phyloP scores from a whole-genome alignment of 2,888 invertebrate genomes.

The Vanessa cardui region DNA sequence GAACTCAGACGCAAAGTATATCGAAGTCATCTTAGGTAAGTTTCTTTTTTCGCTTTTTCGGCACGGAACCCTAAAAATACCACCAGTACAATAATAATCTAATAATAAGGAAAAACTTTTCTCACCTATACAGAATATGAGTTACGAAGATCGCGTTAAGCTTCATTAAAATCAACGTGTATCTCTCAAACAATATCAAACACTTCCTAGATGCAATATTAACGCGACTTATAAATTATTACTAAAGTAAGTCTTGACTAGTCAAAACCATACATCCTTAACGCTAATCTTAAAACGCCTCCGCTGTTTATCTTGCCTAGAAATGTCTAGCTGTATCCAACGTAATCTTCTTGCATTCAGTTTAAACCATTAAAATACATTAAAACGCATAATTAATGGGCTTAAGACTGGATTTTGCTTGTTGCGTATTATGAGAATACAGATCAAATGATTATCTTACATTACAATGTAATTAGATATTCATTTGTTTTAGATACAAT shows the following conservation, averaged over 20 bases:
- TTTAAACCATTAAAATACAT: slow-evolving; percentile 66
- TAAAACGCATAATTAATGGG: slow-evolving; percentile 59
- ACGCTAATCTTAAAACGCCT: slow-evolving; percentile 73
- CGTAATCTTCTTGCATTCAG: slow-evolving; percentile 63
- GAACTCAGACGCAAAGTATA: too few relatives aligned
- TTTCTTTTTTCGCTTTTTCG: too few relatives aligned
- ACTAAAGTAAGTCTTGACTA: slow-evolving; percentile 60
- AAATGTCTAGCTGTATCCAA: slow-evolving; percentile 63
- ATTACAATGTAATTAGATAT: too few relatives aligned
- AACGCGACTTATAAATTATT: slow-evolving; percentile 13
- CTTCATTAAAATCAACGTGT: neutral
- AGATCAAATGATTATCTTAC: slow-evolving; percentile 22
- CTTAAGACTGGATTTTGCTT: slow-evolving; percentile 68
- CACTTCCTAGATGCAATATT: neutral
- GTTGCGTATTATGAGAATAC: slow-evolving; percentile 20
- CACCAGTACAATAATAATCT: too few relatives aligned
- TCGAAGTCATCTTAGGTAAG: too few relatives aligned
- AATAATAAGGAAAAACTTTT: too few relatives aligned
- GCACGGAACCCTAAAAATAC: too few relatives aligned
- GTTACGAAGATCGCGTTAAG: too few relatives aligned
- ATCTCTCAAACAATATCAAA: slow-evolving; percentile 1
- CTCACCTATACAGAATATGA: too few relatives aligned
- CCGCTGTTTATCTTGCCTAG: slow-evolving; percentile 75
- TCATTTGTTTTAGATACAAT: too few relatives aligned
- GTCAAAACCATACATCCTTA: slow-evolving; percentile 66